phyloP scores from a whole-genome alignment of 2,888 invertebrate species.

The Patella caerulea region DNA sequence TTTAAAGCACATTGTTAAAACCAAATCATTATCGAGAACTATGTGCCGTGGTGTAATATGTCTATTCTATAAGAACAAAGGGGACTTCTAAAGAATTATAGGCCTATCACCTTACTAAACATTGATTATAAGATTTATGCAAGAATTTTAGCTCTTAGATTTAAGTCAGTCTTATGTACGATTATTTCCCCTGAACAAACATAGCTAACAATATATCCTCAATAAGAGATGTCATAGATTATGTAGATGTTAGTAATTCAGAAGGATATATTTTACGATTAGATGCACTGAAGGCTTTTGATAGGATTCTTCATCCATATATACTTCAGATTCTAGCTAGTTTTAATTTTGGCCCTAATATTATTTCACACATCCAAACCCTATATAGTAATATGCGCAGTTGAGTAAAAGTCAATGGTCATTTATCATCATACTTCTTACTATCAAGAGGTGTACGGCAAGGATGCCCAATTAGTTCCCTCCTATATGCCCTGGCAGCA shows the following conservation, averaged over 20 bases:
- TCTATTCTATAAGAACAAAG: neutral
- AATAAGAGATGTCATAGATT: neutral
- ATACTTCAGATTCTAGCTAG: too few species aligned
- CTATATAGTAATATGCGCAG: neutral
- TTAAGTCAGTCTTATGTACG: neutral
- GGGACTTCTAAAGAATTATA: neutral
- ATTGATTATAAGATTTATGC: constrained; percentile 4
- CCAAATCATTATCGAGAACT: neutral
- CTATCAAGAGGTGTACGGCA: neutral
- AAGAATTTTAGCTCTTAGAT: neutral
- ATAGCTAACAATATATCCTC: neutral
- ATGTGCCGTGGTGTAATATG: neutral
- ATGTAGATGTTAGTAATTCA: neutral
- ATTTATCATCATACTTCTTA: neutral
- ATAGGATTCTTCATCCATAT: neutral
- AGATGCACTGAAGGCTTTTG: neutral
- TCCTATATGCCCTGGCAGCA: neutral
- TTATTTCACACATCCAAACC: neutral
- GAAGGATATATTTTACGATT: neutral
- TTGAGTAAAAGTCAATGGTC: neutral
- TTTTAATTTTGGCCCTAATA: neutral
- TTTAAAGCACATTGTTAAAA: neutral
- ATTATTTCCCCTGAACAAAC: constrained; percentile 5
- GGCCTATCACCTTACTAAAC: neutral
- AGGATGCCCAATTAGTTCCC: neutral